Conservation (phyloP, 2,113 vertebrate species). For the Tyrannus savana region DNA sequence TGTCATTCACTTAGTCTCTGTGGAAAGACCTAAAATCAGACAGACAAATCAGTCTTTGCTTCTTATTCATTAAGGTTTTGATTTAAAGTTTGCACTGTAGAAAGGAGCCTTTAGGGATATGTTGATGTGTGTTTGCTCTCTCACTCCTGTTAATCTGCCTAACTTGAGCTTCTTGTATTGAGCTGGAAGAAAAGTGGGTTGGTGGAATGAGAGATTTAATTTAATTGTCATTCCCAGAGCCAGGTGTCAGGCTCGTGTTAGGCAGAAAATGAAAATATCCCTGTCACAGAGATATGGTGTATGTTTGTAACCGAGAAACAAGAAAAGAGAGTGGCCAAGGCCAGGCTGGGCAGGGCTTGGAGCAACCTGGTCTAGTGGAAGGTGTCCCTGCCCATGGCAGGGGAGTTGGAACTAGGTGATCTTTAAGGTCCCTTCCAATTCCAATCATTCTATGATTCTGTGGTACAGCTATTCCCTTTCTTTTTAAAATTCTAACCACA, state of each 20-base stretch:
- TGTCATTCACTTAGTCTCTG: background rate
- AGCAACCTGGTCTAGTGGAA: background rate
- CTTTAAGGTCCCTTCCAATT: background rate
- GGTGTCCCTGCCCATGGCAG: background rate
- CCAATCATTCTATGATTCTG: background rate
- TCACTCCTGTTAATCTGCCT: background rate
- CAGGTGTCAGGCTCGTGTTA: background rate
- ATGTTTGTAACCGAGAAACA: background rate
- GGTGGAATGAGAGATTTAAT: background rate
- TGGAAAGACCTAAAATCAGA: constrained; percentile 7
- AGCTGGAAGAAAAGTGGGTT: background rate
- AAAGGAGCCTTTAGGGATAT: constrained; percentile 3
- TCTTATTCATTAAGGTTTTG: background rate
- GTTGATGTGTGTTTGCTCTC: background rate
- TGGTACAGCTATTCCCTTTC: background rate
- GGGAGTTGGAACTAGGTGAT: background rate
- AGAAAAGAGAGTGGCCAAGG: background rate
- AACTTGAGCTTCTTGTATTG: background rate
- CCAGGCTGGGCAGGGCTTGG: background rate
- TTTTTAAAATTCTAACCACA: constrained; percentile 17
- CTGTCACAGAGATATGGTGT: background rate
- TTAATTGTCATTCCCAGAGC: background rate
- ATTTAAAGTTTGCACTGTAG: background rate
- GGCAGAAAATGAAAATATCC: background rate
- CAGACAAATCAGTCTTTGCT: background rate